Percentiles rank a stretch among this genome's conserved stretches.
phyloP scores from a whole-genome alignment of 2,113 vertebrate species.

The Notothenia coriiceps region DNA sequence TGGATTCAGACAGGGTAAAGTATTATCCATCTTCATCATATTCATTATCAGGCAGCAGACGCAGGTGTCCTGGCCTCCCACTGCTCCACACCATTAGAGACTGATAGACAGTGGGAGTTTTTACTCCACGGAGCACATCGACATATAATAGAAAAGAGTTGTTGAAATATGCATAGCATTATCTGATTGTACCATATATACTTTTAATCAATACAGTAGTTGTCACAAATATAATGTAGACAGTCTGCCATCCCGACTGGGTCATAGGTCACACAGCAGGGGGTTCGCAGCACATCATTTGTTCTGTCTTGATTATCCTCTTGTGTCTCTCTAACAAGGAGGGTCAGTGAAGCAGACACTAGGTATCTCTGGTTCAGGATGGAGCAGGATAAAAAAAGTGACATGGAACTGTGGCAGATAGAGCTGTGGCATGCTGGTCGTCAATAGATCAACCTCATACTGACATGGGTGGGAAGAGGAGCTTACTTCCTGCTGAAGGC shows the following conservation, averaged over 20 bases:
- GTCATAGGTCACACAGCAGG: conserved; percentile 69
- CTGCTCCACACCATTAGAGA: conserved; percentile 75
- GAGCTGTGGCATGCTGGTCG: conserved; percentile 45
- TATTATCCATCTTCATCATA: conserved; percentile 83
- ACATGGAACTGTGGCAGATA: conserved; percentile 34
- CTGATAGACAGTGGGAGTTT: conserved; percentile 62
- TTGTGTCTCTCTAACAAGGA: conserved; percentile 73
- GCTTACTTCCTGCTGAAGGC: conserved; percentile 12
- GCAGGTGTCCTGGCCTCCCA: conserved; percentile 76
- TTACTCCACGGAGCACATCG: conserved; percentile 42
- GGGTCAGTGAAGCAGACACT: conserved; percentile 49
- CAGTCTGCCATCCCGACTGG: neutral
- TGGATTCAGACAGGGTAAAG: conserved; percentile 67
- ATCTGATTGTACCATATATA: neutral
- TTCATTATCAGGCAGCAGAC: conserved; percentile 79
- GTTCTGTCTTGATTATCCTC: conserved; percentile 66
- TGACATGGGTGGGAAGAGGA: conserved; percentile 44
- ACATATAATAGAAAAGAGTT: conserved; percentile 27
- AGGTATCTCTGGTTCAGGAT: conserved; percentile 29
- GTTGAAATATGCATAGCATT: neutral
- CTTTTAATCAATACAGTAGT: conserved; percentile 13
- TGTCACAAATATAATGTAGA: conserved; percentile 19
- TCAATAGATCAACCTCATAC: conserved; percentile 44
- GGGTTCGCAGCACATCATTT: conserved; percentile 61
- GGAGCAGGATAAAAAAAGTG: conserved; percentile 45